Evolutionary conservation across 2,888 invertebrate genomes (phyloP).

Genomic region (Epirrhoe tristata): DNA sequence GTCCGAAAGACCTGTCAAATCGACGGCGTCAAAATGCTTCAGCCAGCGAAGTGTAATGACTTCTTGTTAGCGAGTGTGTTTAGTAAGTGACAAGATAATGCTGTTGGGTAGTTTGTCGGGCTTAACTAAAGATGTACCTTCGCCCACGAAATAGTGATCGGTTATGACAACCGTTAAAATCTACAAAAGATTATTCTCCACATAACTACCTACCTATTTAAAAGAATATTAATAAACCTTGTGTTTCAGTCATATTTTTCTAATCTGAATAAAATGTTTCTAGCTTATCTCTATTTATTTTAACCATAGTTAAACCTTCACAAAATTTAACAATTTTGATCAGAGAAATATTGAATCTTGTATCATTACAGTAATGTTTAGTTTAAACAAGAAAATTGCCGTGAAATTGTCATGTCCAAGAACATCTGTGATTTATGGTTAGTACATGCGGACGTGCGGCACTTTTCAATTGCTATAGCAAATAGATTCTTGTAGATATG

Average conservation of each 20-base stretch:
- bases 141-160: neutral
- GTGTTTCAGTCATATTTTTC: too few species aligned
- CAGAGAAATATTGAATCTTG: constrained; percentile 14
- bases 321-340: constrained; percentile 17
- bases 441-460: constrained; percentile 27
- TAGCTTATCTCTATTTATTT: neutral
- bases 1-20: constrained; percentile 67
- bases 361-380: constrained; percentile 55
- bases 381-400: constrained; percentile 69
- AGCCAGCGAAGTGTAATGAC: constrained; percentile 77
- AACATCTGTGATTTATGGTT: constrained; percentile 21
- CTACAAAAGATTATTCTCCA: neutral
- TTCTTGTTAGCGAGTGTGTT: constrained; percentile 75
- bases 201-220: too few species aligned
- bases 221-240: too few species aligned
- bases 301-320: neutral
- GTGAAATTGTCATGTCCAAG: constrained; percentile 56
- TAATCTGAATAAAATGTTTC: too few species aligned
- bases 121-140: constrained; percentile 22
- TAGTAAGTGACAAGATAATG: constrained; percentile 75
- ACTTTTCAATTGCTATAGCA: constrained; percentile 8
- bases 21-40: constrained; percentile 77
- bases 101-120: constrained; percentile 38
- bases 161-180: neutral
- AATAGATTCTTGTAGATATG: neutral